Base-by-base conservation (phyloP, 1,140 invertebrate genomes). In the Halesus radiatus region DNA sequence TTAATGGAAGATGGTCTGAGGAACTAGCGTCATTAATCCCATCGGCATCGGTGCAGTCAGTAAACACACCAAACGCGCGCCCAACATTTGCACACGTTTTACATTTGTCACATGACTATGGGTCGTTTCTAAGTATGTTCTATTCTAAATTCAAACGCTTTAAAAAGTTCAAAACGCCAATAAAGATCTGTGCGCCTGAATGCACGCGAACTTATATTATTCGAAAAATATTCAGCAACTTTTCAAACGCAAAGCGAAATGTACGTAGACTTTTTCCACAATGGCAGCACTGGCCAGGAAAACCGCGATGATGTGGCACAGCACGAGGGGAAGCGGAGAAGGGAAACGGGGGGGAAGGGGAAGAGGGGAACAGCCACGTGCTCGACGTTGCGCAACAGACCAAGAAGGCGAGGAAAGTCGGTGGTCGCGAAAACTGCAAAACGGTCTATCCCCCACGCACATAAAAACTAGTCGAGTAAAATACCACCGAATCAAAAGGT, bases 361-460 rank as follows among this genome's bases (percentile, higher is more conserved):
- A 54, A 84, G 78, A 83, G 70, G 85, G 84, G 83, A 32, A 32
- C 37, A 84, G 80, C 81, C 85, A 85, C 85, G 83, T 84, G 85
- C 85, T 84, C 85, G 85, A 83, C 85, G 80, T 80, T 84, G 85
- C 74, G 85, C 84, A 82, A 85, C 86, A 85, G 37, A 45, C 37
- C 85, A 85, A 85, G 84, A 66, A 53, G 53, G 86, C 78, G 76
- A 84, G 62, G 37, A 53, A 23, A 78, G 82, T 73, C 74, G 79
- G 76, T 54, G 80, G 23, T 60, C 37, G 37, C 37, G 37, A 45
- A 45, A 45, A 45, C 37, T 45, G 37, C 37, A 45, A 60, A 60
- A 60, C 56, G 56, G 56, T 60, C 56, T 60, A 7, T 18, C n/a
- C 56, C 20, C 1, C 3, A 8, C 7, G 7, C 56, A 1, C 20